Evolutionary conservation across 2,888 invertebrate species (phyloP).

Genomic region (Nephrotoma guestfalica): DNA sequence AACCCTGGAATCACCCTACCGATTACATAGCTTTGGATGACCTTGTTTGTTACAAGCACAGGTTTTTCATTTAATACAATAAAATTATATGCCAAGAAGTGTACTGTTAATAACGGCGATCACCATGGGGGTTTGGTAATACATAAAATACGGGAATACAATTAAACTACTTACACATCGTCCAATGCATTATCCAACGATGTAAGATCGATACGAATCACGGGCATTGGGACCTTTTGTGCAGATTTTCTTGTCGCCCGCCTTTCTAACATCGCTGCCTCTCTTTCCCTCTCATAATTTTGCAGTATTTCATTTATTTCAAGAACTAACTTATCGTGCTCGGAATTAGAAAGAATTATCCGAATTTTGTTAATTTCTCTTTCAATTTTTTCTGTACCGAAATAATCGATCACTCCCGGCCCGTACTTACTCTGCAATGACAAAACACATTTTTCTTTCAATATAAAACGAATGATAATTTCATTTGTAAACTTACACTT

Average conservation of each 20-base stretch:
- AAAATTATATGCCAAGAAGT: no score
- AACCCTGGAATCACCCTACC: no score
- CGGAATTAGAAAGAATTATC: slow-evolving; percentile 11
- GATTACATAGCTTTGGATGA: no score
- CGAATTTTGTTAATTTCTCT: slow-evolving; percentile 23
- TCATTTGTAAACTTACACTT: slow-evolving; percentile 10
- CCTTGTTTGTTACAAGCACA: no score
- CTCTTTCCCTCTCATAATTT: neutral
- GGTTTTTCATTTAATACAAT: no score
- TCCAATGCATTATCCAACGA: neutral
- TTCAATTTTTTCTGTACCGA: slow-evolving; percentile 18
- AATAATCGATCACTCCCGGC: slow-evolving; percentile 16
- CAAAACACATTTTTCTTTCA: neutral
- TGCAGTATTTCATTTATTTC: neutral
- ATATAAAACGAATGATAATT: neutral
- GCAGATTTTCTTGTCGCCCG: neutral
- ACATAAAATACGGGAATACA: neutral
- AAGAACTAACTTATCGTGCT: neutral
- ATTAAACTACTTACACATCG: neutral
- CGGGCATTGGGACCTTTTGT: neutral
- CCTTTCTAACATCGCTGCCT: neutral
- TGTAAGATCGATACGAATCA: neutral
- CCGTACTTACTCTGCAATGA: slow-evolving; percentile 18
- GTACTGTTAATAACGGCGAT: no score
- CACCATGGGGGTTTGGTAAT: no score